Evolutionary conservation across 2,113 vertebrate species (phyloP), one percentile per base, ranked within the genome.

Genomic region (Suncus etruscus): DNA sequence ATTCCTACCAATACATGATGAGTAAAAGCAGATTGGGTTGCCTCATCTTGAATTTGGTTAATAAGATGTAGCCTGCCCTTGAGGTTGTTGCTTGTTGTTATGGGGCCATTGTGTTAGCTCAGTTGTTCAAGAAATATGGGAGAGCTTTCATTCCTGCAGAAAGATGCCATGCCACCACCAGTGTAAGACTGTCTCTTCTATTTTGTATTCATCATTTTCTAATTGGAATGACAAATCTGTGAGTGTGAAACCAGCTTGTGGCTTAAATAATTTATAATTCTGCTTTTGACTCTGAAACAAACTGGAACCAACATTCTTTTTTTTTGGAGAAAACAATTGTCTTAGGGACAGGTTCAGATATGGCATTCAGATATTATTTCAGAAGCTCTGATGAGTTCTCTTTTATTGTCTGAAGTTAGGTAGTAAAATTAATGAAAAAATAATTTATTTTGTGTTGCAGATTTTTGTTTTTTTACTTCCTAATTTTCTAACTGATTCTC

Each of bases 31-130:
- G 94, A 92, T 95, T 96, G 32, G 65, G 80, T 92, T 86, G 58
- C 78, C 87, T 92, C 31, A 11, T 94, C 92, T 93, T 93, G 92
- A 94, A 94, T 95, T 92, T 91, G 18, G 68, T 83, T 87, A 83
- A 66, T 4, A 22, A 2, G 29, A 96, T 90, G 87, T 83, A 94
- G 69, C 80, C 89, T 87, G 76, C 79, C 50, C 68, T 95, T 80
- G 11, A 92, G 0, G 87, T 92, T 87, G 74, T 77, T 7, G n/a
- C n/a, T 92, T 95, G 91, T 96, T 95, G 84, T 96, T 96, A 95
- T 96, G 95, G 91, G 84, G 88, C 97, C 96, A 96, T 96, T 92
- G 92, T 80, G 70, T 97, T 96, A 89, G 89, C 89, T 97, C 83
- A 86, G 50, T 96, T 96, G 93, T 83, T 73, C 97, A 90, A 97